Conservation (phyloP, 2,113 vertebrate genomes). For the Piaya cayana region DNA sequence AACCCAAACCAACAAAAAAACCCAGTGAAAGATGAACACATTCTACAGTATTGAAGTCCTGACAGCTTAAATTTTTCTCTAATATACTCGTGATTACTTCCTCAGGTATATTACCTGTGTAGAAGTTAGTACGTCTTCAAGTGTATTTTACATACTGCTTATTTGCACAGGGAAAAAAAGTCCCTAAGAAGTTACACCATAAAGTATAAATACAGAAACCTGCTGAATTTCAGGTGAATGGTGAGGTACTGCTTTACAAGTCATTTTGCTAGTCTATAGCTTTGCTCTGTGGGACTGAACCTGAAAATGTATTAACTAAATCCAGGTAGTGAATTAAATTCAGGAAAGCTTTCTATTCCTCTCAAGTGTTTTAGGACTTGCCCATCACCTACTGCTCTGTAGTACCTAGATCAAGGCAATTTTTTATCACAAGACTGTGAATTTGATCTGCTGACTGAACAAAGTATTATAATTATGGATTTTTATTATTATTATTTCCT, state of each 20-base stretch:
- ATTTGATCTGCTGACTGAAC: neutral
- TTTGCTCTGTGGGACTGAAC: neutral
- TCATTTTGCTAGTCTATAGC: neutral
- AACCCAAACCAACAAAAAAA: too few species aligned
- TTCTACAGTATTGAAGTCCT: neutral
- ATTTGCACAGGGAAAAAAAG: neutral
- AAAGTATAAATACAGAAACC: neutral
- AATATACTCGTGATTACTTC: neutral
- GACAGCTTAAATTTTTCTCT: neutral
- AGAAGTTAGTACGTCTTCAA: neutral
- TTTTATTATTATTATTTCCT: neutral
- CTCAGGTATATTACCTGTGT: neutral
- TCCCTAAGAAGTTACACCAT: neutral
- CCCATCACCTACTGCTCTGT: neutral
- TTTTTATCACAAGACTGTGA: fast-evolving
- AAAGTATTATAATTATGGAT: fast-evolving
- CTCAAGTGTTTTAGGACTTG: neutral
- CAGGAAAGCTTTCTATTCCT: neutral
- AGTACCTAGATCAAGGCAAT: neutral
- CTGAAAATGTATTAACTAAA: neutral
- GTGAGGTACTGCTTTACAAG: neutral
- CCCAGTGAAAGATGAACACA: neutral
- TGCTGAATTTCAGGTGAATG: neutral
- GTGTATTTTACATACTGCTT: neutral
- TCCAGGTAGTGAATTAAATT: neutral